Conservation (phyloP, 2,113 vertebrate species). For the Bagarius yarrelli region DNA sequence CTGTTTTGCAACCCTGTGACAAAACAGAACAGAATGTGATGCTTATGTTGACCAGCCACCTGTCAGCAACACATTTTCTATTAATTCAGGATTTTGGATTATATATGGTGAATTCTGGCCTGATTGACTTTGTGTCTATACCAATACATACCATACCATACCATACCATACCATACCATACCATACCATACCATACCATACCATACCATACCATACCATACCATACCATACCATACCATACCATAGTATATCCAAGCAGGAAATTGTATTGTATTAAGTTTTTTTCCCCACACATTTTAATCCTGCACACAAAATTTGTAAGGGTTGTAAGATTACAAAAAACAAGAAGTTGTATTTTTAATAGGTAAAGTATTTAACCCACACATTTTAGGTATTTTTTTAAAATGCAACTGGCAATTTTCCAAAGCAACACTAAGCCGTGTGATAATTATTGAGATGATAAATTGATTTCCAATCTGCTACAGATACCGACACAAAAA, state of each 20-base stretch:
- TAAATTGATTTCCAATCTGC: not conserved
- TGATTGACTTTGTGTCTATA: not conserved
- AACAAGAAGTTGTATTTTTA: too few species aligned
- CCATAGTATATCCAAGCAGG: too few species aligned
- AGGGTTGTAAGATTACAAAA: too few species aligned
- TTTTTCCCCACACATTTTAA: too few species aligned
- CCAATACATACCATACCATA: not conserved
- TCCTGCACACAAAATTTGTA: too few species aligned
- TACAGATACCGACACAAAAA: not conserved
- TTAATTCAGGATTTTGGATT: not conserved
- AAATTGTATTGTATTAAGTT: too few species aligned
- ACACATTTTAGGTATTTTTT: not conserved
- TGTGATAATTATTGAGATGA: not conserved
- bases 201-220: too few species aligned
- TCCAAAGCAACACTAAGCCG: not conserved
- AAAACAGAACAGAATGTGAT: not conserved
- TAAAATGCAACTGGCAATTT: not conserved
- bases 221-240: too few species aligned
- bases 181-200: too few species aligned
- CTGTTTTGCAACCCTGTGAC: slow-evolving; percentile 2
- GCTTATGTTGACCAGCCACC: not conserved
- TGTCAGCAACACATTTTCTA: not conserved
- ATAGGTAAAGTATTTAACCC: not conserved
- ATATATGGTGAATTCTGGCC: not conserved
- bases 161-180: too few species aligned